Evolutionary conservation across 92 coral and sea anemone genomes (phyloP).

Genomic region (Palythoa heliodiscus): DNA sequence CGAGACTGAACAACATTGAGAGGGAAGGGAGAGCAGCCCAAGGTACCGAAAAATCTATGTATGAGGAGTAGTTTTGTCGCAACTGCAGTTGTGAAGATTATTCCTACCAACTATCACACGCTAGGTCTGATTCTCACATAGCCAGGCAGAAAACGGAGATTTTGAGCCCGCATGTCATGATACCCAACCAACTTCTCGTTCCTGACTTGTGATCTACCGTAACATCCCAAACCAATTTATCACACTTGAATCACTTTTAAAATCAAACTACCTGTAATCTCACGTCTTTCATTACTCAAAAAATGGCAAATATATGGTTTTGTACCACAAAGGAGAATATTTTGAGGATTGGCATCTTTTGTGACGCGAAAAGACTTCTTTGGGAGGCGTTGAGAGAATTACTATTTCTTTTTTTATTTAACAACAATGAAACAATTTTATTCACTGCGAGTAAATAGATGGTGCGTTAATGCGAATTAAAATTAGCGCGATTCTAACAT

Average conservation of each 20-base stretch:
- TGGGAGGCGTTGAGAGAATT: slow-evolving; percentile 9
- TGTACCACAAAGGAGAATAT: slow-evolving; percentile 43
- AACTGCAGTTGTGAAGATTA: slow-evolving; percentile 38
- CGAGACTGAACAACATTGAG: slow-evolving; percentile 44
- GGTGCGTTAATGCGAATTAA: slow-evolving; percentile 23
- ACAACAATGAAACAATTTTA: slow-evolving; percentile 9
- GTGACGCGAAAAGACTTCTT: slow-evolving; percentile 13
- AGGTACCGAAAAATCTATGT: slow-evolving; percentile 27
- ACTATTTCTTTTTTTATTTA: background rate
- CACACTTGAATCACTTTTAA: no score
- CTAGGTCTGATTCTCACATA: slow-evolving; percentile 44
- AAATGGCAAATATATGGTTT: slow-evolving; percentile 40
- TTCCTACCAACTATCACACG: slow-evolving; percentile 47
- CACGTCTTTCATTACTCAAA: slow-evolving; percentile 39
- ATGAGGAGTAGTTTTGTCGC: slow-evolving; percentile 33
- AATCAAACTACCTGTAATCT: slow-evolving; percentile 4
- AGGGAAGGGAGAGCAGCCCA: slow-evolving; percentile 7
- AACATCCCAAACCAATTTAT: no score
- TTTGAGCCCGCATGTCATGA: slow-evolving; percentile 45
- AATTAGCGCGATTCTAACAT: slow-evolving; percentile 32
- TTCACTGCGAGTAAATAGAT: slow-evolving; percentile 16
- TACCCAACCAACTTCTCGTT: slow-evolving; percentile 48
- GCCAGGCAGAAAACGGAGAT: slow-evolving; percentile 44
- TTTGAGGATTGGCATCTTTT: slow-evolving; percentile 1
- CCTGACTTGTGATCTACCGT: no score